Percentiles rank a stretch among this genome's conserved stretches.
Conservation (phyloP, 2,797 vertebrate genomes). For the Pseudocheirus occidentalis region DNA sequence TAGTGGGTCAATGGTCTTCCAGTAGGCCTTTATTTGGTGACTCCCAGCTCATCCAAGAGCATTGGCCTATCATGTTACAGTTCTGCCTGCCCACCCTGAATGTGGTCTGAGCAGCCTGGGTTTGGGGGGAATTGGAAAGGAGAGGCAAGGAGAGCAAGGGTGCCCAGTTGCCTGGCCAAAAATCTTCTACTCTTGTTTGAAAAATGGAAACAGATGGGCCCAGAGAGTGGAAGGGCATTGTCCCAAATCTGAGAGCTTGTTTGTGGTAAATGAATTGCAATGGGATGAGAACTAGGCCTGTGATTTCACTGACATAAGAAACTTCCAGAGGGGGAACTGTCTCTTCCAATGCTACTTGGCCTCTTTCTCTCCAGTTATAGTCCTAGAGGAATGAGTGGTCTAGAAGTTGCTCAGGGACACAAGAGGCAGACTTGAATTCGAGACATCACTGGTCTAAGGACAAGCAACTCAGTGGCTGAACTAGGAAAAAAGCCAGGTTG, state of each 20-base stretch:
- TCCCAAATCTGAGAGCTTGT: not conserved
- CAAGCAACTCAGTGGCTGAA: not conserved
- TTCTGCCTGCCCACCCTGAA: not conserved
- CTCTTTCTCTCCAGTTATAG: not conserved
- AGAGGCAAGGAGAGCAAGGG: not conserved
- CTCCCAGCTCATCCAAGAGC: not conserved
- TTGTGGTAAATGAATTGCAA: not conserved
- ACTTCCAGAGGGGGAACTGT: not conserved
- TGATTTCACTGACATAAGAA: not conserved
- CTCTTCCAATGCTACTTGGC: not conserved
- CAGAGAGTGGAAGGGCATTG: not conserved
- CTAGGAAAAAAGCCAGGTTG: not conserved
- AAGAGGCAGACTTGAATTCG: not conserved
- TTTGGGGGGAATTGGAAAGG: not conserved
- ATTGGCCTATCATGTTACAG: not conserved
- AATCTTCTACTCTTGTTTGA: not conserved
- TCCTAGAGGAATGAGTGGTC: not conserved
- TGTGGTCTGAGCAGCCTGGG: not conserved
- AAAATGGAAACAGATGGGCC: not conserved
- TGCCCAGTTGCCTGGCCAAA: not conserved
- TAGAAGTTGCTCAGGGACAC: not conserved
- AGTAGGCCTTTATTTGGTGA: not conserved
- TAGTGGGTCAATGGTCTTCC: no score
- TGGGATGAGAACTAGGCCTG: not conserved
- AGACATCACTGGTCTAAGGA: not conserved